Evolutionary conservation across 2,888 invertebrate genomes (phyloP).

Genomic region (Hemistola chrysoprasaria): DNA sequence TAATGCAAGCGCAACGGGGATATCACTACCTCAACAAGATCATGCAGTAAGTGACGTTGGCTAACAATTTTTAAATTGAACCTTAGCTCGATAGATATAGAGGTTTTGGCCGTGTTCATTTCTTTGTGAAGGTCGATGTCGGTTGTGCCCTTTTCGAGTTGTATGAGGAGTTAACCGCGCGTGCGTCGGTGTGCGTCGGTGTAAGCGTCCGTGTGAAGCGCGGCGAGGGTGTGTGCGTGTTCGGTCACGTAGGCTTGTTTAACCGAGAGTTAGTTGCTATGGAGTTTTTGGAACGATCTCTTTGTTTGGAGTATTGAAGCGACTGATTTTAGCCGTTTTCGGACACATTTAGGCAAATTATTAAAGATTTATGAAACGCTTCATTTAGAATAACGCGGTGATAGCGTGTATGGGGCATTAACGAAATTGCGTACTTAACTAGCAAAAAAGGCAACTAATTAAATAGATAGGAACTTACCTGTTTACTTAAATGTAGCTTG

Average conservation of each 20-base stretch:
- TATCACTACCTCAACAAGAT: conserved; percentile 45
- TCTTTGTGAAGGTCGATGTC: conserved; percentile 77
- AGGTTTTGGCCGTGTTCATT: conserved; percentile 56
- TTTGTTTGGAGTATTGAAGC: conserved; percentile 46
- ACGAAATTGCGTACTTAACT: too few relatives aligned
- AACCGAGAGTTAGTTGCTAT: conserved; percentile 41
- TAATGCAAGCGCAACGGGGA: conserved; percentile 80
- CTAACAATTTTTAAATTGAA: conserved; percentile 34
- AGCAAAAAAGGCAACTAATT: too few relatives aligned
- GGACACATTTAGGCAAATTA: background rate
- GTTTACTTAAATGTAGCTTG: too few relatives aligned
- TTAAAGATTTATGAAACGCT: too few relatives aligned
- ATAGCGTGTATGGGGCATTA: too few relatives aligned
- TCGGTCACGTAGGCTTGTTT: conserved; percentile 78
- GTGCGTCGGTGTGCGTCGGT: conserved; percentile 52
- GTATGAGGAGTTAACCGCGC: conserved; percentile 58
- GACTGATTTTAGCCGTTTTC: conserved; percentile 13
- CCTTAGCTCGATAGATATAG: conserved; percentile 36
- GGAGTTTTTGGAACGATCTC: conserved; percentile 60
- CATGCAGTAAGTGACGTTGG: conserved; percentile 36
- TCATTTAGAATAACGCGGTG: too few relatives aligned
- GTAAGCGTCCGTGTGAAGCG: conserved; percentile 36
- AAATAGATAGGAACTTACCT: too few relatives aligned
- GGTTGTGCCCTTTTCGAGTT: conserved; percentile 43
- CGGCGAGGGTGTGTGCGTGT: conserved; percentile 53